These are phyloP conservation scores for Nothobranchius kuhntae DNA, from an alignment of 2,113 vertebrate genomes.

Conservation along the genomic window DNA sequence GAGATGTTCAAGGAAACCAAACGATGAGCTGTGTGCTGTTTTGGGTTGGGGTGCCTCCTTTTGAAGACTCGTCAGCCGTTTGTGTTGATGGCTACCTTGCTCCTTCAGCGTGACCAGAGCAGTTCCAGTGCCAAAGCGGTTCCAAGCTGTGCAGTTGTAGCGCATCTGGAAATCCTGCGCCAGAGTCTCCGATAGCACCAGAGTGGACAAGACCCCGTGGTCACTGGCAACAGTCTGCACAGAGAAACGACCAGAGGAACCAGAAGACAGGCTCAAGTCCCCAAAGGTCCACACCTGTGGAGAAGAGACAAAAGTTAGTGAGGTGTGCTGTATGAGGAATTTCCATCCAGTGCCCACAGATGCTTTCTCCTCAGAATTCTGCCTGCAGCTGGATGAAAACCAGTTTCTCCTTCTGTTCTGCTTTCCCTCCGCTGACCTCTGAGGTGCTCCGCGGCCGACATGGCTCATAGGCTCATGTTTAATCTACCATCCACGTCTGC, in stretches of 20 bases:
- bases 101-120: constrained; percentile 81
- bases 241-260: constrained; percentile 84
- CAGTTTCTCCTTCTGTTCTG: constrained; percentile 22
- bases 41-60: too few relatives aligned
- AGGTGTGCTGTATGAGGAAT: constrained; percentile 15
- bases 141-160: constrained; percentile 92
- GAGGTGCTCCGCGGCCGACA: constrained; percentile 37
- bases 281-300: constrained; percentile 89
- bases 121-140: constrained; percentile 84
- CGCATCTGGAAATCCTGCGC: constrained; percentile 82
- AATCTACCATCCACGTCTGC: constrained; percentile 70
- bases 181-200: constrained; percentile 85
- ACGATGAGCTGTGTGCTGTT: not conserved
- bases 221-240: constrained; percentile 83
- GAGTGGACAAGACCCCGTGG: constrained; percentile 81
- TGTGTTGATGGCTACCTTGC: constrained; percentile 76
- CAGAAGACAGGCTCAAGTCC: constrained; percentile 81
- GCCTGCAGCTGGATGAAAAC: constrained; percentile 27
- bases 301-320: constrained; percentile 18
- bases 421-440: constrained; percentile 52
- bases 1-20: too few relatives aligned
- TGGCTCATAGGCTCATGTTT: constrained; percentile 65
- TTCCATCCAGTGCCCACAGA: not conserved
- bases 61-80: too few relatives aligned
- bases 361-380: constrained; percentile 49